Percentiles rank a stretch among this genome's conserved stretches.
phyloP scores from a whole-genome alignment of 2,797 vertebrate genomes.

The Hyperoplus lanceolatus region DNA sequence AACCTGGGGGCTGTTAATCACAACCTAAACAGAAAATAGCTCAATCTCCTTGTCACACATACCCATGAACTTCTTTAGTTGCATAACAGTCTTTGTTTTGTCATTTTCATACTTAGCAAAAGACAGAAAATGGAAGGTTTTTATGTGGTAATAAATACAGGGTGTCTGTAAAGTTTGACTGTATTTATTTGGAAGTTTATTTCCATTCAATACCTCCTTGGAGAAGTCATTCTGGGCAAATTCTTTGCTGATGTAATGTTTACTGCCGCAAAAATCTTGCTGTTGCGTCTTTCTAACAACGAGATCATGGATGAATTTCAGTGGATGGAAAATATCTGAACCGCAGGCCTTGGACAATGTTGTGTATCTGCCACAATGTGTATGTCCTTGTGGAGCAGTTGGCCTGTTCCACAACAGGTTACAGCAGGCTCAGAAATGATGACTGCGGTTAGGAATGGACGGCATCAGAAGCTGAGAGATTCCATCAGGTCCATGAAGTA shows the following conservation, averaged over 20 bases:
- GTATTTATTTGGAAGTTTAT: constrained; percentile 57
- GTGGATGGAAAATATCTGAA: constrained; percentile 70
- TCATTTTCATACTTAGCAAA: constrained; percentile 54
- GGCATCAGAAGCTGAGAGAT: constrained; percentile 37
- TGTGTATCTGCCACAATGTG: constrained; percentile 49
- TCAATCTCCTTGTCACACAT: constrained; percentile 70
- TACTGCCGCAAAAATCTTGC: constrained; percentile 69
- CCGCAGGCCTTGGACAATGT: constrained; percentile 46
- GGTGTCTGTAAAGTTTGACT: constrained; percentile 44
- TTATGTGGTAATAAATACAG: constrained; percentile 62
- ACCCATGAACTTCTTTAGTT: constrained; percentile 70
- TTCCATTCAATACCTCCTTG: constrained; percentile 49
- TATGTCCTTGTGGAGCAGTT: constrained; percentile 54
- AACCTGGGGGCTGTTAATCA: constrained; percentile 78
- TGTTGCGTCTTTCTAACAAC: constrained; percentile 64
- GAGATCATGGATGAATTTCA: constrained; percentile 63
- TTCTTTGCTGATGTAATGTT: constrained; percentile 76
- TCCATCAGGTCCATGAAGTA: constrained; percentile 55
- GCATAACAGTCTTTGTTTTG: constrained; percentile 64
- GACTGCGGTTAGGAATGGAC: constrained; percentile 49
- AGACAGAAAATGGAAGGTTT: constrained; percentile 55
- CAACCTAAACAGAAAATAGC: constrained; percentile 75
- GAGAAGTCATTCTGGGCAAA: constrained; percentile 59
- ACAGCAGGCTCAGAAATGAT: constrained; percentile 42
- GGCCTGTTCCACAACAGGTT: constrained; percentile 26